phyloP scores from a whole-genome alignment of 2,888 invertebrate genomes.

The Kryphioiulus occultus region DNA sequence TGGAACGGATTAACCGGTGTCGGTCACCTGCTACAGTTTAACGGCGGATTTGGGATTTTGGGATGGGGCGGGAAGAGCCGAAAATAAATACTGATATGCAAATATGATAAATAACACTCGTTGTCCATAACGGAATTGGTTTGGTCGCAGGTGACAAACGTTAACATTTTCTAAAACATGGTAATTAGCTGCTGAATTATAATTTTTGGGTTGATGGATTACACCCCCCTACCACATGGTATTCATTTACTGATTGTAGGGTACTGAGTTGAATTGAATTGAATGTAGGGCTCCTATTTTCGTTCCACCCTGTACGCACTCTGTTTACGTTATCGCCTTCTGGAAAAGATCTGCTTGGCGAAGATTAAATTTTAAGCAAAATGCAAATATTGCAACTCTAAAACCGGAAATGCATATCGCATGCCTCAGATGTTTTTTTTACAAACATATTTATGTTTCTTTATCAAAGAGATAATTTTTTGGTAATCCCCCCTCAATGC shows the following conservation, averaged over 20 bases:
- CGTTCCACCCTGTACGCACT: background rate
- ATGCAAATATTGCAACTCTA: background rate
- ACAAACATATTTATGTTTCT: background rate
- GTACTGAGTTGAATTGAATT: too few species aligned
- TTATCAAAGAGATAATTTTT: background rate
- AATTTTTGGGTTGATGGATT: too few species aligned
- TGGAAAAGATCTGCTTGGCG: background rate
- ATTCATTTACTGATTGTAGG: too few species aligned
- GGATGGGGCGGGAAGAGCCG: background rate
- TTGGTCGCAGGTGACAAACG: too few species aligned
- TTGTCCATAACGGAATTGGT: too few species aligned
- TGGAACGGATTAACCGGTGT: background rate
- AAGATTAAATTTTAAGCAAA: constrained; percentile 4
- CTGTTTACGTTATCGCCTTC: background rate
- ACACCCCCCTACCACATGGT: too few species aligned
- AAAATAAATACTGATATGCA: background rate
- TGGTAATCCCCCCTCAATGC: too few species aligned
- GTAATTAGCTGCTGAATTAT: too few species aligned
- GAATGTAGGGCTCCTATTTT: background rate
- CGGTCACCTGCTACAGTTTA: background rate
- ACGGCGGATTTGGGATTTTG: background rate
- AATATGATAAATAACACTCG: too few species aligned
- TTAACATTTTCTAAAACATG: too few species aligned
- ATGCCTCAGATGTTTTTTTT: background rate
- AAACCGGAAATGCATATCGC: background rate